These are phyloP conservation scores for Electrophaes corylata DNA, from an alignment of 2,888 invertebrate genomes.

Conservation along the genomic window DNA sequence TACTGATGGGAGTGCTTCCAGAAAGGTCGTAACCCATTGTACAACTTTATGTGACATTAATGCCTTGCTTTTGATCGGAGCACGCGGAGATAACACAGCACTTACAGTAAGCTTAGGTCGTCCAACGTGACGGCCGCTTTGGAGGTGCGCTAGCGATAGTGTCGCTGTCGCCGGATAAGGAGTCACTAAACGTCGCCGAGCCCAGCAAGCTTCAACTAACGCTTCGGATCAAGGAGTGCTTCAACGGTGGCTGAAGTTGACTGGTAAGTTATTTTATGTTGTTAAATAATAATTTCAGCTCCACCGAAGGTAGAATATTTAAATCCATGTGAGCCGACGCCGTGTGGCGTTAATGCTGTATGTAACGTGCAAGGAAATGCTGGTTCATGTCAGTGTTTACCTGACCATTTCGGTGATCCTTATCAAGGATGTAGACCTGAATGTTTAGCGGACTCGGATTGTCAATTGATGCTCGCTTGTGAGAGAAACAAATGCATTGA, in stretches of 20 bases:
- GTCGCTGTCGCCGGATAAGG: conserved; percentile 71
- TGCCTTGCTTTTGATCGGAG: conserved; percentile 82
- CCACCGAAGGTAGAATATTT: conserved; percentile 72
- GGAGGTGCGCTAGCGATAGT: conserved; percentile 75
- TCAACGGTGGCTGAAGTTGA: conserved; percentile 70
- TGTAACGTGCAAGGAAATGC: conserved; percentile 89
- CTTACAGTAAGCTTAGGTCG: conserved; percentile 84
- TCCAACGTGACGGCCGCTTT: conserved; percentile 74
- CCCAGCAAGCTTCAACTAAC: conserved; percentile 82
- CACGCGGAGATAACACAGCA: conserved; percentile 84
- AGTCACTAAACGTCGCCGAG: conserved; percentile 79
- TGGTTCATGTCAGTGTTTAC: conserved; percentile 88
- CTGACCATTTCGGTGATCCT: conserved; percentile 90
- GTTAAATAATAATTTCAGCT: conserved; percentile 74
- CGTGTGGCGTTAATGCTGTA: conserved; percentile 89
- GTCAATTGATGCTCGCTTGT: conserved; percentile 86
- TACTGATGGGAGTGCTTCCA: conserved; percentile 72
- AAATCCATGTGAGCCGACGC: conserved; percentile 86
- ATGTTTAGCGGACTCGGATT: conserved; percentile 87
- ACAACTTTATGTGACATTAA: conserved; percentile 79
- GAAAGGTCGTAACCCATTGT: conserved; percentile 71
- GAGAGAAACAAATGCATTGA: conserved; percentile 87
- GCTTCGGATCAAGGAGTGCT: conserved; percentile 82
- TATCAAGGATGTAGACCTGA: conserved; percentile 89
- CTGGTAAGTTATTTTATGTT: conserved; percentile 73